Percentiles rank a stretch among this genome's conserved stretches.
Evolutionary conservation across 2,888 invertebrate species (phyloP).

Genomic region (Patella ulyssiponensis): DNA sequence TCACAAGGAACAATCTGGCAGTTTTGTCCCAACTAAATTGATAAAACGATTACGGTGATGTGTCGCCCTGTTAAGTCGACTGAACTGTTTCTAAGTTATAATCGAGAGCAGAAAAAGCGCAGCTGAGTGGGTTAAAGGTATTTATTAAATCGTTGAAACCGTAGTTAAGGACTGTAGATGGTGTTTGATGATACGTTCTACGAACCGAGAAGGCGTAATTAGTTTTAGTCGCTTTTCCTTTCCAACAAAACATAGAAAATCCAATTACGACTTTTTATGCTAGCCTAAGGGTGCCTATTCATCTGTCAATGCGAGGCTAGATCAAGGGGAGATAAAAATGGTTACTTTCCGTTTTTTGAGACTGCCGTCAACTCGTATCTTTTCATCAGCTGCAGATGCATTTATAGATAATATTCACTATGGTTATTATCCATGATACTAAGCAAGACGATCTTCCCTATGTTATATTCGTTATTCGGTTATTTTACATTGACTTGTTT

Average conservation of each 20-base stretch:
- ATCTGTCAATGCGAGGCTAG: conserved; percentile 1
- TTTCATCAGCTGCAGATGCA: conserved; percentile 6
- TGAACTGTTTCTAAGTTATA: conserved; percentile 9
- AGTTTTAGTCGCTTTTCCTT: conserved; percentile 2
- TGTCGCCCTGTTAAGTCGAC: conserved; percentile 4
- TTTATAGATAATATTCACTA: no score
- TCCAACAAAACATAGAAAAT: conserved; percentile 9
- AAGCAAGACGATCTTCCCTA: no score
- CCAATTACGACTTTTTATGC: neutral
- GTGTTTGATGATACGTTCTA: neutral
- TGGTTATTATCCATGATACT: no score
- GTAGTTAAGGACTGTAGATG: neutral
- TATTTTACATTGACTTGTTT: no score
- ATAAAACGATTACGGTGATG: conserved; percentile 5
- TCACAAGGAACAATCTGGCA: conserved; percentile 7
- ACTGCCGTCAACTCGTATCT: neutral
- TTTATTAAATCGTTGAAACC: neutral
- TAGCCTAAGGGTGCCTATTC: conserved; percentile 1
- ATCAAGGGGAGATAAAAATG: neutral
- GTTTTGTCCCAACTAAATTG: neutral
- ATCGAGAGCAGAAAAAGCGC: conserved; percentile 13
- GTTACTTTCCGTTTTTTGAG: no score
- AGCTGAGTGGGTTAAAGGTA: conserved; percentile 1
- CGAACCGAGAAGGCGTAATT: conserved; percentile 1
- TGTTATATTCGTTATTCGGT: no score